Base-by-base conservation (phyloP, 2,113 vertebrate species). In the Pelecanoides urinatrix region DNA sequence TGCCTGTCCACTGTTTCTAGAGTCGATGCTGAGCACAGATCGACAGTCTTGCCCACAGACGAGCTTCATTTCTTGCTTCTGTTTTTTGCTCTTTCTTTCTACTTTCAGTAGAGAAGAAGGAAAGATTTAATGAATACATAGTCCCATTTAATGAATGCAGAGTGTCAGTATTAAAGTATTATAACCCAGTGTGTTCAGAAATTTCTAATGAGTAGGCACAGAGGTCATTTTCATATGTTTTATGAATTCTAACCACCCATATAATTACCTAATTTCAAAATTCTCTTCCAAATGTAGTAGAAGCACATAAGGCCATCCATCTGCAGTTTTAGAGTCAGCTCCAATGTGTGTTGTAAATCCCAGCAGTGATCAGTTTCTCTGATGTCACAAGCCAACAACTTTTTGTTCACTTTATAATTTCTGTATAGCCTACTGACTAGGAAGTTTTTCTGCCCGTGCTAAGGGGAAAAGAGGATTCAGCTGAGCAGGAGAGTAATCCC, bases 171-270 rank as follows among this genome's bases (percentile, higher is more conserved):
- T 88, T 90, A 78, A 93, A 77, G 58, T 68, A 45, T 58, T 73
- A n/a, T 74, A 74, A 72, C 32, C 14, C 17, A 61, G 10, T 21
- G 47, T 36, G 17, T 88, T 95, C 68, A 90, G 58, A 61, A 92
- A 70, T 66, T 82, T 73, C 62, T 94, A 67, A 82, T 82, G 50
- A 90, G n/a, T 50, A 87, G 67, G 27, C 59, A 88, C 61, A 79
- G 53, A 92, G 36, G 68, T 92, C 50, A 84, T 91, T 97, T 96
- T 89, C 81, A 52, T 67, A 61, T 55, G 44, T 22, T 68, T 92
- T 82, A 63, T 89, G 93, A 79, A 92, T 97, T 95, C 73, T 89
- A 90, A 88, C 62, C 20, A 86, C 13, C 47, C 32, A 62, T 93
- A 36, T 73, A 90, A 72, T 94, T 94, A 95, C 71, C 55, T 73